Base-by-base conservation (phyloP, 2,797 vertebrate genomes). In the Poecilia velifera region DNA sequence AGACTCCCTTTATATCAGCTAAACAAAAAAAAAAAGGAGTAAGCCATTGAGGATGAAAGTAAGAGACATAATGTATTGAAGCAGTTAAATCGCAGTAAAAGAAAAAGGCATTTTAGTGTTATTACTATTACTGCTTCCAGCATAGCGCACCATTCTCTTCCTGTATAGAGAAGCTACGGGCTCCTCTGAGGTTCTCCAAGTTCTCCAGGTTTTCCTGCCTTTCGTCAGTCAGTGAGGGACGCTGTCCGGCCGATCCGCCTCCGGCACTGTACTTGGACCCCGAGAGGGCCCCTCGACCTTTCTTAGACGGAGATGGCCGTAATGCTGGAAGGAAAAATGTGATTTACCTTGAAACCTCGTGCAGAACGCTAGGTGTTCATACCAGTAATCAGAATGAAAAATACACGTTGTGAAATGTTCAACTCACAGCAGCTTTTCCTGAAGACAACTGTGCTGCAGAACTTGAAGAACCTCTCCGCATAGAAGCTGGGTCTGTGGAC, bases 401-500 rank as follows among this genome's bases (percentile, higher is more conserved):
- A 25, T 14, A 71, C 22, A 45, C 45, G 36, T 0, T n/a, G 12
- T 14, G 13, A 71, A 45, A 28, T 28, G 12, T 45, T n/a, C 13
- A 82, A 95, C 98, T 98, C 91, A 99, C 98, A 98, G 88, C 97
- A 97, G 85, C 96, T 98, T 94, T 98, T 99, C 92, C 92, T 96
- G 87, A 99, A 99, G 76, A 99, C 98, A 0, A 93, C 97, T 88
- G 95, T 96, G 89, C 95, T 98, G 91, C 98, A 98, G 94, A 99
- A 99, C 89, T 97, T 97, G 95, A 96, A 98, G 93, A 99, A 99
- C 46, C 98, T 96, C 83, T 99, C 98, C 0, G 98, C 98, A 0
- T 99, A 99, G 93, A 99, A 99, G 91, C 97, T 96, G 13, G 98
- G 98, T 80, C 98, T 96, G 93, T 99, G 98, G 25, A 99, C 98